Evolutionary conservation across 2,888 invertebrate species (phyloP), one percentile per base, ranked within the genome.

Genomic region (Erpobdella octoculata): DNA sequence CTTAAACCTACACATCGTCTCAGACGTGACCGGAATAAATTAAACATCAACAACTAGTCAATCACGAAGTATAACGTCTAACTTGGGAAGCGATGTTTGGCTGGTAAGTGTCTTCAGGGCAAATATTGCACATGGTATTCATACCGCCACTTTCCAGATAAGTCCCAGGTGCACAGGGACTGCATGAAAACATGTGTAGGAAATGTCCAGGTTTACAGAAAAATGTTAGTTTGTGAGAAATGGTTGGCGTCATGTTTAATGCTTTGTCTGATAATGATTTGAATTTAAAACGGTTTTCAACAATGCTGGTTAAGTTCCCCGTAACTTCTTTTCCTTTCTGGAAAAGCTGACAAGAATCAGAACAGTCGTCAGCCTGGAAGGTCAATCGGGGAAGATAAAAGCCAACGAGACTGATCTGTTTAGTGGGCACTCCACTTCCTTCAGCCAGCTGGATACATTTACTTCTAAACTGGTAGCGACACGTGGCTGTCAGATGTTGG

Each of bases 291-390:
- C 53, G 21, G n/a, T n/a, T n/a, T n/a, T n/a, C n/a, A 6, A 28
- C 53, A 53, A 53, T 53, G 21, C 4, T 9, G 21, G 0, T 53
- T 28, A 8, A 25, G 8, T 53, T 53, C 6, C n/a, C 53, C 21
- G 28, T 25, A 53, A 53, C 53, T 9, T 53, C 53, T 21, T 25
- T 15, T 5, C 53, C 53, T 53, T 53, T 53, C 21, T 62, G 62
- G 35, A 62, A 62, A n/a, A 62, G n/a, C n/a, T n/a, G 31, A 18
- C 62, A 62, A 8, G 62, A 62, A 62, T 62, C 62, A 9, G 62
- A 62, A 21, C 62, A 62, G 28, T 28, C 33, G 62, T 31, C 28
- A 8, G 9, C 28, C 53, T 53, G 21, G 53, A 18, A 53, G 1
- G 21, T 28, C 5, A 53, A 53, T 28, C 21, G 9, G 5, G 53